phyloP scores from a whole-genome alignment of 1,140 invertebrate genomes.

The Drosophila arizonae region DNA sequence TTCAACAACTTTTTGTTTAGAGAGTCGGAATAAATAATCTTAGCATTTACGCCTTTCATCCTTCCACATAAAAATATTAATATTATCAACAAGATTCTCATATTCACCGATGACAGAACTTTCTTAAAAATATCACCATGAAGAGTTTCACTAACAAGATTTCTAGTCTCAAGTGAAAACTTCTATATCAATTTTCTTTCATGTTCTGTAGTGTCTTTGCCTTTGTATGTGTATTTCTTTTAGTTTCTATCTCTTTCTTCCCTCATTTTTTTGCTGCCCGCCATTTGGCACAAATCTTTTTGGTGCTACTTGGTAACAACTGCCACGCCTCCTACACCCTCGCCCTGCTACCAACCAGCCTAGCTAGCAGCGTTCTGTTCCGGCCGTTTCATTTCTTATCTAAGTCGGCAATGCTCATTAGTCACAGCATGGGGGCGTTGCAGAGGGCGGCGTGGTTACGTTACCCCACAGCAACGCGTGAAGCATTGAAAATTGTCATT shows the following conservation, averaged over 20 bases:
- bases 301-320: conserved; percentile 32
- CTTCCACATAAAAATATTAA: no score
- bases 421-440: conserved; percentile 55
- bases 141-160: no score
- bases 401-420: conserved; percentile 75
- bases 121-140: no score
- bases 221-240: neutral
- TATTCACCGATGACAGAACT: no score
- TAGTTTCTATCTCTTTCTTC: neutral
- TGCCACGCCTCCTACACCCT: neutral
- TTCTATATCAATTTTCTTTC: no score
- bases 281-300: conserved; percentile 42
- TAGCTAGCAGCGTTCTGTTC: conserved; percentile 32
- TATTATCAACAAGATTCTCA: no score
- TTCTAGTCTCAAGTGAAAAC: no score
- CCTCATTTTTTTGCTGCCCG: neutral
- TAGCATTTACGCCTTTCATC: no score
- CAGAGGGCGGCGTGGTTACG: conserved; percentile 11
- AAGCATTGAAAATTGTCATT: conserved; percentile 81
- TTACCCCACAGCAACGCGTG: conserved; percentile 45
- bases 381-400: conserved; percentile 68
- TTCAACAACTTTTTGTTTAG: no score
- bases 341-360: neutral
- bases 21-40: no score
- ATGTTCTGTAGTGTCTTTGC: conserved; percentile 2